Conservation (phyloP, 1,140 invertebrate genomes). For the Drosophila watanabei region DNA sequence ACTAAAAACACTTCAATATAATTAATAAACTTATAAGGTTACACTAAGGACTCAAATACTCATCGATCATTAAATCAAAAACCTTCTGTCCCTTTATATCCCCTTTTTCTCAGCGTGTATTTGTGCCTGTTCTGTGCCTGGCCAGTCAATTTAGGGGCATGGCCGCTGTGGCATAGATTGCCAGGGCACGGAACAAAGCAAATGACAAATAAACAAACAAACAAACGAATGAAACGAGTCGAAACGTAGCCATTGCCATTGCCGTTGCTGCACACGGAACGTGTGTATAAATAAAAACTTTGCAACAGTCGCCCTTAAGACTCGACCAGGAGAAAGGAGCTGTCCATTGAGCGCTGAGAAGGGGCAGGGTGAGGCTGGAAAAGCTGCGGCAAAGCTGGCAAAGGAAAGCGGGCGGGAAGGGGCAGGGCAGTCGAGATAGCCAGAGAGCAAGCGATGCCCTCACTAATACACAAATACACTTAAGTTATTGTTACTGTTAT, state of each 20-base stretch:
- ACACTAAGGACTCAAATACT: too few relatives aligned
- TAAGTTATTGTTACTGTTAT: conserved; percentile 84
- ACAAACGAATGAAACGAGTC: conserved; percentile 57
- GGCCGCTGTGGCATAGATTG: conserved; percentile 69
- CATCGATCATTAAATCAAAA: neutral
- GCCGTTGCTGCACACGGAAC: conserved; percentile 53
- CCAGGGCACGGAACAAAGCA: conserved; percentile 80
- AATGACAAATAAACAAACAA: conserved; percentile 83
- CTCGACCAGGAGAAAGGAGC: conserved; percentile 3
- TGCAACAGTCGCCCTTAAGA: conserved; percentile 58
- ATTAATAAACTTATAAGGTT: too few relatives aligned
- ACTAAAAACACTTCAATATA: too few relatives aligned
- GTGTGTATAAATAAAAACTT: conserved; percentile 84
- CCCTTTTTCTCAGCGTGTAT: conserved; percentile 6
- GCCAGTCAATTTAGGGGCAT: conserved; percentile 78
- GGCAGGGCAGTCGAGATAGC: conserved; percentile 21
- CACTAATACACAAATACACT: conserved; percentile 80
- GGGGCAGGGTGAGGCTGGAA: neutral
- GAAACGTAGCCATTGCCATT: conserved; percentile 62
- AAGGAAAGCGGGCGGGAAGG: neutral
- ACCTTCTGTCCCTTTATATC: neutral
- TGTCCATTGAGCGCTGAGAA: neutral
- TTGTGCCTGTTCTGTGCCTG: conserved; percentile 55
- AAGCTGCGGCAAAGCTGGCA: neutral
- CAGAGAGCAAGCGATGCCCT: conserved; percentile 38